Conservation (phyloP, 2,113 vertebrate species). For the Trogon melanurus region DNA sequence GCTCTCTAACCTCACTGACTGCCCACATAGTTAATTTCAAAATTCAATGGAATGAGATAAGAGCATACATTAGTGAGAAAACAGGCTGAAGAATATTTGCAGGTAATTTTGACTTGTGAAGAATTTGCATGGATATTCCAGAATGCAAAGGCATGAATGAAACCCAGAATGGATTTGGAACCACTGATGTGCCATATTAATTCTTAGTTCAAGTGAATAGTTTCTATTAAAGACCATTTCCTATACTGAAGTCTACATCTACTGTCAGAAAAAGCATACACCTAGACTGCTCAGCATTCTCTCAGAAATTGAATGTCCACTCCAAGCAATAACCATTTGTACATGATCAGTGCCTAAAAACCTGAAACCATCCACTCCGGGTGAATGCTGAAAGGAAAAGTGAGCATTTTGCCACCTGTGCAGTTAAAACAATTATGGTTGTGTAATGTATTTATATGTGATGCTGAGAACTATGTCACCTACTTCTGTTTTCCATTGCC, state of each 20-base stretch:
- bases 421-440: neutral
- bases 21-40: neutral
- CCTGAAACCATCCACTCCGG: neutral
- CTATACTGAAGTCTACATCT: neutral
- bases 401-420: neutral
- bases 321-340: neutral
- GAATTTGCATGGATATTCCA: neutral
- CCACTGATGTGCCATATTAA: neutral
- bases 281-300: neutral
- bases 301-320: neutral
- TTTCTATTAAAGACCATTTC: neutral
- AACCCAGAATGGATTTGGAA: neutral
- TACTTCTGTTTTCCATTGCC: neutral
- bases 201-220: accelerated
- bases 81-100: neutral
- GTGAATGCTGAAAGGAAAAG: neutral
- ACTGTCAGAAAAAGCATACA: neutral
- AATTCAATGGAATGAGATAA: neutral
- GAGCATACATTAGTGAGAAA: neutral
- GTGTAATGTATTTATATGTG: neutral
- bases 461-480: neutral
- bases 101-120: neutral
- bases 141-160: neutral
- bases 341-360: neutral
- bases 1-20: neutral